Evolutionary conservation across 1,140 invertebrate genomes (phyloP).

Genomic region (Leucophenga varia): DNA sequence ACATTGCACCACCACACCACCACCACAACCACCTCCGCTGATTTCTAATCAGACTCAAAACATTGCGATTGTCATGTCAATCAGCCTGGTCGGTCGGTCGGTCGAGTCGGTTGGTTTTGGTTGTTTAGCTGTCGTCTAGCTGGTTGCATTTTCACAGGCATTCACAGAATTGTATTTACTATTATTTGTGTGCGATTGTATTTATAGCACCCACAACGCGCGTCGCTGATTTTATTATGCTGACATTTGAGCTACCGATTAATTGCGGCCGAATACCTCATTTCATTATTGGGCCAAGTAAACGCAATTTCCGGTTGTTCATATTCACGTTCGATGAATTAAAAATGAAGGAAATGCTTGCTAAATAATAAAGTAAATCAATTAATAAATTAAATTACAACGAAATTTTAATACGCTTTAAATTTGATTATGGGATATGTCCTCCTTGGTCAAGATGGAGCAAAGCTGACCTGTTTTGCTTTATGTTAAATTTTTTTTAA

Average conservation of each 20-base stretch:
- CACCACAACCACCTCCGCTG: neutral
- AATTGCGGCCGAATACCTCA: constrained; percentile 40
- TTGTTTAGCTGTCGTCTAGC: too few relatives aligned
- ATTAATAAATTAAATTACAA: neutral
- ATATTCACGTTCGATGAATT: too few relatives aligned
- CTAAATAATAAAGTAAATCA: too few relatives aligned
- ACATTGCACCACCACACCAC: too few relatives aligned
- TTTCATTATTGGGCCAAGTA: constrained; percentile 40
- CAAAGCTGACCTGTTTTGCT: too few relatives aligned
- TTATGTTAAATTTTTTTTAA: too few relatives aligned
- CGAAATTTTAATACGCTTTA: constrained; percentile 2
- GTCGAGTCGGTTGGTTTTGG: too few relatives aligned
- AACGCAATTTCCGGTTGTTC: neutral
- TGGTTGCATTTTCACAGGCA: too few relatives aligned
- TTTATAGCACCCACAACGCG: constrained; percentile 8
- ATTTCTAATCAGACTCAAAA: neutral
- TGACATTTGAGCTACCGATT: constrained; percentile 43
- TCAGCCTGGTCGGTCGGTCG: too few relatives aligned
- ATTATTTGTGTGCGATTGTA: neutral
- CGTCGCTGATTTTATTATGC: constrained; percentile 17
- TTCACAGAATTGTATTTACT: too few relatives aligned
- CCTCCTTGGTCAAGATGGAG: constrained; percentile 8
- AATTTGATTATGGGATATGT: too few relatives aligned
- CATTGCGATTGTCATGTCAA: neutral
- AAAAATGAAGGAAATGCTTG: too few relatives aligned